Percentiles rank a stretch among this genome's conserved stretches.
phyloP scores from a whole-genome alignment of 2,888 invertebrate genomes.

The Morpho deidamia region DNA sequence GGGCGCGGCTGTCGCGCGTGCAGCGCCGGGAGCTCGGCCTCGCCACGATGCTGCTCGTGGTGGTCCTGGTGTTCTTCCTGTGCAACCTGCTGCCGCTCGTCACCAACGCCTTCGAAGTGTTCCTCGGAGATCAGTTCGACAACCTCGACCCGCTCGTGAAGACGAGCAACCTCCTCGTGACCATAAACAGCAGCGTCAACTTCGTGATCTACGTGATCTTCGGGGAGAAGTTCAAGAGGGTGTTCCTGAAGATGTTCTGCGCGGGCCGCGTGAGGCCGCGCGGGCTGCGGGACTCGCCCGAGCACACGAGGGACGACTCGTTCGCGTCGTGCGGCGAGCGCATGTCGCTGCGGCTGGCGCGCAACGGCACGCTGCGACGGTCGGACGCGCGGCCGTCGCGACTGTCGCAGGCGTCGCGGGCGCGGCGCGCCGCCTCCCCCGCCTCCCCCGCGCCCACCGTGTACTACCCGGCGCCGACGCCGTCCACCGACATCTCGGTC shows the following conservation, averaged over 20 bases:
- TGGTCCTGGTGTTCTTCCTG: constrained; percentile 95
- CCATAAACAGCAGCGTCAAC: constrained; percentile 98
- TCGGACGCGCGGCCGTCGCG: constrained; percentile 38
- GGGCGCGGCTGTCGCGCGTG: constrained; percentile 91
- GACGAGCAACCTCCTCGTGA: constrained; percentile 94
- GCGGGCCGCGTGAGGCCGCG: constrained; percentile 76
- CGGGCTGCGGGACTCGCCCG: constrained; percentile 80
- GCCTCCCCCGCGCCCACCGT: constrained; percentile 44
- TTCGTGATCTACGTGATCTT: constrained; percentile 99
- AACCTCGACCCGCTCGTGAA: constrained; percentile 83
- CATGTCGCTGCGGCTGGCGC: constrained; percentile 80
- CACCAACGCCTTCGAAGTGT: constrained; percentile 91
- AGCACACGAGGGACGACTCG: constrained; percentile 87
- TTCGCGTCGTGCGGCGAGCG: constrained; percentile 89
- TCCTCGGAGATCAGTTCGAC: constrained; percentile 68
- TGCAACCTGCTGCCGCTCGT: constrained; percentile 94
- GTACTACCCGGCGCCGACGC: constrained; percentile 51
- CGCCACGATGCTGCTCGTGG: constrained; percentile 96
- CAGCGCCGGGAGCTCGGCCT: constrained; percentile 95
- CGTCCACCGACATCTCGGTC: constrained; percentile 31
- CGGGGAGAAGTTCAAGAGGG: constrained; percentile 96
- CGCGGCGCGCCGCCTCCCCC: constrained; percentile 45
- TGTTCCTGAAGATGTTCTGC: constrained; percentile 89
- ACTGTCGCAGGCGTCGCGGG: constrained; percentile 21
- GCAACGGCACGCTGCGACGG: constrained; percentile 61